Evolutionary conservation across 2,113 vertebrate species (phyloP).

Genomic region (Peucedramus taeniatus): DNA sequence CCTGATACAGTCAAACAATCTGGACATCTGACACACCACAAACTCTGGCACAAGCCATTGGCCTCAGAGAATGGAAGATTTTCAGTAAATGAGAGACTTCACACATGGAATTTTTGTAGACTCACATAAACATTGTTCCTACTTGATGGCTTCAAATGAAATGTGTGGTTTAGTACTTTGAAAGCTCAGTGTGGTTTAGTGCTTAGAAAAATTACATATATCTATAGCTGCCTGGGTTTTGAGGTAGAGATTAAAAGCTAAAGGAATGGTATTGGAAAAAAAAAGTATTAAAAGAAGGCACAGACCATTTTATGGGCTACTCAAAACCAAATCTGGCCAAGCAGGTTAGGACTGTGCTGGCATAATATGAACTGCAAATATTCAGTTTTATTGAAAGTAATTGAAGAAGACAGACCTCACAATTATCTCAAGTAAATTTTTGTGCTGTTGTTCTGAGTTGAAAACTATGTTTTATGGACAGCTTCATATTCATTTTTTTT

Average conservation of each 20-base stretch:
- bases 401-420: conserved; percentile 21
- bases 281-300: neutral
- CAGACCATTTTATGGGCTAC: neutral
- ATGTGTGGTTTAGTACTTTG: neutral
- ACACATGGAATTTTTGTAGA: conserved; percentile 11
- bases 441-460: neutral
- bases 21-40: neutral
- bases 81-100: neutral
- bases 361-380: conserved; percentile 47
- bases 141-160: neutral
- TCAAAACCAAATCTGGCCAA: neutral
- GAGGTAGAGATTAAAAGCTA: neutral
- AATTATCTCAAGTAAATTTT: conserved; percentile 3
- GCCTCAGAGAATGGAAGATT: neutral
- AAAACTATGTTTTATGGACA: conserved; percentile 9
- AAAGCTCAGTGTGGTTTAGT: neutral
- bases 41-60: neutral
- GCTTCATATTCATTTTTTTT: neutral
- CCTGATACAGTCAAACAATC: neutral
- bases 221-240: neutral
- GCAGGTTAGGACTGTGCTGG: neutral
- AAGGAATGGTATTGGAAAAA: neutral
- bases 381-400: conserved; percentile 66
- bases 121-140: neutral
- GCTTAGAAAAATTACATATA: neutral